Base-by-base conservation (phyloP, 1,140 invertebrate genomes). In the Phthorimaea operculella region DNA sequence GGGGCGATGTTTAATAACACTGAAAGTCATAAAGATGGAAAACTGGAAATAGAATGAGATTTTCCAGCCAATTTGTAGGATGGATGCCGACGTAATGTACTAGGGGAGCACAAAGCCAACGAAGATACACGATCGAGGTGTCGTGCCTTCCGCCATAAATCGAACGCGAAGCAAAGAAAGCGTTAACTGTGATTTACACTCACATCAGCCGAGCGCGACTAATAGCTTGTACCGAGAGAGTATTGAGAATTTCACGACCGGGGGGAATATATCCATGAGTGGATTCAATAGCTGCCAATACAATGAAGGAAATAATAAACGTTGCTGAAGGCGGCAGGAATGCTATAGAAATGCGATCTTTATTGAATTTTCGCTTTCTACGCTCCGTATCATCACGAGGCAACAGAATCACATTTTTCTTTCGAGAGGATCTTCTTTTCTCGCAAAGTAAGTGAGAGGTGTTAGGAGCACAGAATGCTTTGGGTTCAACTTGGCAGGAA, bases 121-220 rank as follows among this genome's bases (percentile, higher is more conserved):
- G 60, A 68, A 72, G 62, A 58, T 58, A 70, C 64, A 63, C 63
- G 64, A 56, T 34, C 33, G 57, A 57, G 54, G 63, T 58, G 62
- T 59, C 62, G 58, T 60, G 59, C 59, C 59, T 63, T 55, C 54
- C 62, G 62, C 70, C 63, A 71, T 76, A 75, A 74, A 75, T 76
- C 70, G 63, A 59, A 28, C 21, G 55, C 56, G 63, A 56, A 57
- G 68, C 57, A 68, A 79, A 76, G 71, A 76, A 74, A 73, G 62
- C 64, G 63, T 70, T 75, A 74, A 73, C 68, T 59, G 63, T 76
- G 76, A 79, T 76, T 75, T 79, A 76, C 61, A 62, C 62, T 65
- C 60, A 47, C 64, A 59, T 66, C 62, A 61, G 57, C 58, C 61
- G 62, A 21, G 58, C 49, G 59, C 58, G 50, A 55, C 44, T 47